Base-by-base conservation (phyloP, 1,140 invertebrate species). In the Pachyrhynchus sulphureomaculatus region DNA sequence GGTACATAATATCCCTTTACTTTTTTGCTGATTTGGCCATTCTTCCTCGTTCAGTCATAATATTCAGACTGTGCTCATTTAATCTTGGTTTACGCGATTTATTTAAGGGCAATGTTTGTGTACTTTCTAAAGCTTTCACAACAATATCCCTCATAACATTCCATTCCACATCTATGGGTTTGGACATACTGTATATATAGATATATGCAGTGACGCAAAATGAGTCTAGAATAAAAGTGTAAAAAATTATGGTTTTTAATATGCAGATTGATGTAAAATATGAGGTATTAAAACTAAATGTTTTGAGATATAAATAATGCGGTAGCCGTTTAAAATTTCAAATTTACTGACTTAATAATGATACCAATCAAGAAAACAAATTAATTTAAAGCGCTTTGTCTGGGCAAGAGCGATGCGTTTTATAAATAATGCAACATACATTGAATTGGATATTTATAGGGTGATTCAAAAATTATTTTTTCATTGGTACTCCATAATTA, bases 311-410 rank as follows among this genome's bases (percentile, higher is more conserved):
- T 58, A 58, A 58, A 58, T 58, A 58, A 24, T 36, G 37, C 24
- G 29, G 44, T 37, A 47, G 42, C 32, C 23, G 17, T 48, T 58
- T 58, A 58, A 58, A n/a, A 58, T 58, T 58, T 42, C 32, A 58
- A 58, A 58, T 58, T 58, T 58, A 58, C 29, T 58, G 42, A 58
- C 42, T 58, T 45, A 47, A 39, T 58, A 34, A 58, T 45, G 53
- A 56, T 56, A 58, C 55, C 29, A 32, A 58, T 58, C 44, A 45
- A 42, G 55, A 36, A 45, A 58, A 58, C 55, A 58, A 58, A 58
- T 58, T 58, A 58, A 58, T 58, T 58, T 58, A 58, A 48, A 58
- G 24, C 29, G 51, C 15, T 42, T 41, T 26, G 55, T 34, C 55
- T 48, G 42, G 45, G 32, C 49, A 33, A 37, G 9, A 32, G 13